Percentiles rank a stretch among this genome's conserved stretches.
These are phyloP conservation scores for Autographa pulchrina DNA, from an alignment of 2,888 invertebrate genomes.

Conservation along the genomic window DNA sequence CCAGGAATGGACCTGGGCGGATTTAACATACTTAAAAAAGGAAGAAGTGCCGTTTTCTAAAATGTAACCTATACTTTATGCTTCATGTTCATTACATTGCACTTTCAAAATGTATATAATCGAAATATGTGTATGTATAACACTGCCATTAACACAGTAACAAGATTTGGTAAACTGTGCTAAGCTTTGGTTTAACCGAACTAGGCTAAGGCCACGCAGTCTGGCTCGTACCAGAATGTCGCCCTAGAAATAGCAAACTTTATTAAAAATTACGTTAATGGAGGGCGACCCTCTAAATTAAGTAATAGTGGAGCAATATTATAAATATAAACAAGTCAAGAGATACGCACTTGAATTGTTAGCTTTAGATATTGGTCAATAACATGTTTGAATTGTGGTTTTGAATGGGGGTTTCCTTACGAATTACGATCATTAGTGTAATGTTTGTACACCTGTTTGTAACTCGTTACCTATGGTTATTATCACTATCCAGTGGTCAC, in stretches of 20 bases:
- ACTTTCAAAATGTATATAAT: not conserved
- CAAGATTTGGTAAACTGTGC: slow-evolving; percentile 34
- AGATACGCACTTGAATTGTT: slow-evolving; percentile 11
- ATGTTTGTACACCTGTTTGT: slow-evolving; percentile 50
- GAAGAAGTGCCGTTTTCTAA: too few relatives aligned
- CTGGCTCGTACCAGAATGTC: slow-evolving; percentile 38
- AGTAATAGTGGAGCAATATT: slow-evolving; percentile 6
- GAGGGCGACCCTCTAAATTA: slow-evolving; percentile 41
- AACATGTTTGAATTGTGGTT: slow-evolving; percentile 26
- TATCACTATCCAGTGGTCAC: slow-evolving; percentile 61
- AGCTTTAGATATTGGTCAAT: slow-evolving; percentile 20
- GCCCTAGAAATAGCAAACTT: slow-evolving; percentile 46
- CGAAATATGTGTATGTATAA: not conserved
- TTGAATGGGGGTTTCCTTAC: slow-evolving; percentile 21
- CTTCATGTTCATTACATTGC: too few relatives aligned
- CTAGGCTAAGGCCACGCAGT: slow-evolving; percentile 52
- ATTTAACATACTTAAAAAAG: too few relatives aligned
- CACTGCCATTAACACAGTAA: not conserved
- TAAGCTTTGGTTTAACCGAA: slow-evolving; percentile 22
- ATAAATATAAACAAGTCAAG: not conserved
- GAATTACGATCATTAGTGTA: slow-evolving; percentile 15
- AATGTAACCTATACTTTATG: too few relatives aligned
- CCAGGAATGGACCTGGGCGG: too few relatives aligned
- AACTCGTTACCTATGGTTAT: slow-evolving; percentile 60
- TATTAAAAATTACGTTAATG: slow-evolving; percentile 50